Evolutionary conservation across 1,140 invertebrate genomes (phyloP).

Genomic region (Ceratoteleas bidentatus): DNA sequence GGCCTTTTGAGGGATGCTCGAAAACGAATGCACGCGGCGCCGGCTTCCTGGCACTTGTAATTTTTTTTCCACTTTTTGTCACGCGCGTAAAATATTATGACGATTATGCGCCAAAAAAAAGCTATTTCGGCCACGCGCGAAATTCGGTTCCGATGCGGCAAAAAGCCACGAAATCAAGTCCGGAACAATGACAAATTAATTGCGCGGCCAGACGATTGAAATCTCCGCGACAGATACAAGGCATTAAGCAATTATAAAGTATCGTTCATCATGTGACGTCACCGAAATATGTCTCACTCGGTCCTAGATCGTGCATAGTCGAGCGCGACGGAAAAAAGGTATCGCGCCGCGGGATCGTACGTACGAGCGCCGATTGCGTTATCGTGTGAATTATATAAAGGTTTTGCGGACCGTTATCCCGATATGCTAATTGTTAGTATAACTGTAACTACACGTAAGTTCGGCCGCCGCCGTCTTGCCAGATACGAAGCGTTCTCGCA

Average conservation of each 20-base stretch:
- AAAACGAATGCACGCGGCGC: too few species aligned
- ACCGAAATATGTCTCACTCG: neutral
- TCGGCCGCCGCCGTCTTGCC: conserved; percentile 49
- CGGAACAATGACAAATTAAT: too few species aligned
- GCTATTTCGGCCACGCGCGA: too few species aligned
- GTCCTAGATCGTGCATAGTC: neutral
- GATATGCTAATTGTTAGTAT: conserved; percentile 61
- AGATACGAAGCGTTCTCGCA: conserved; percentile 59
- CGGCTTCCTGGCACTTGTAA: too few species aligned
- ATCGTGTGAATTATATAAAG: conserved; percentile 61
- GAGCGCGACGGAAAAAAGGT: neutral
- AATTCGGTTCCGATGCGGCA: too few species aligned
- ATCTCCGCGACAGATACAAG: neutral
- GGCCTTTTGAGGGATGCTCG: too few species aligned
- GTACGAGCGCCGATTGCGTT: conserved; percentile 53
- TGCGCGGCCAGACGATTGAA: neutral
- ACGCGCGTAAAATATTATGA: too few species aligned
- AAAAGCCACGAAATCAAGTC: too few species aligned
- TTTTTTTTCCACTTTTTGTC: too few species aligned
- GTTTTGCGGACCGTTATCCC: conserved; percentile 60
- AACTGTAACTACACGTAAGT: conserved; percentile 63
- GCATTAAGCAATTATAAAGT: neutral
- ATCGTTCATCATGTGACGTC: neutral
- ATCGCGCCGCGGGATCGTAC: neutral
- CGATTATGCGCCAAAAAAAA: too few species aligned